These are phyloP conservation scores for Vanessa cardui DNA, from an alignment of 2,888 invertebrate species.

Conservation along the genomic window DNA sequence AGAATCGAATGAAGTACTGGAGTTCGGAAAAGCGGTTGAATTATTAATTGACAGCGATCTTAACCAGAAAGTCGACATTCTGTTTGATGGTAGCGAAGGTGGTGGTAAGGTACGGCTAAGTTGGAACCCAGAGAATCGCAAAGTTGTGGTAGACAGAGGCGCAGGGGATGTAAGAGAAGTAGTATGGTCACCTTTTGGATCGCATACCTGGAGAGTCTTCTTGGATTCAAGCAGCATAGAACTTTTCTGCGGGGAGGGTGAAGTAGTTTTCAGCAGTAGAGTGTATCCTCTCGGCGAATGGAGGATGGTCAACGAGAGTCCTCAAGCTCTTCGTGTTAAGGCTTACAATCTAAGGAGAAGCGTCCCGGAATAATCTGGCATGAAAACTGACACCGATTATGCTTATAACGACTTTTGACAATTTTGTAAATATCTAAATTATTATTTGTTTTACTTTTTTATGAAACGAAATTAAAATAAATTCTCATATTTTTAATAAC, in stretches of 20 bases:
- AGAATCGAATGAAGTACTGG: constrained; percentile 43
- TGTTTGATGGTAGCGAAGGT: constrained; percentile 59
- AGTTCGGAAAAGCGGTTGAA: constrained; percentile 64
- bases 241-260: constrained; percentile 75
- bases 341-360: constrained; percentile 62
- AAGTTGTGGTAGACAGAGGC: constrained; percentile 63
- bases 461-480: too few relatives aligned
- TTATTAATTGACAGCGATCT: constrained; percentile 58
- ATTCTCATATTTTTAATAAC: too few relatives aligned
- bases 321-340: constrained; percentile 55
- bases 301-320: constrained; percentile 62
- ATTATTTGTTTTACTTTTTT: too few relatives aligned
- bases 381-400: background rate
- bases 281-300: constrained; percentile 67
- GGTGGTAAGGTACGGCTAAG: constrained; percentile 55
- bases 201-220: constrained; percentile 63
- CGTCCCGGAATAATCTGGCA: constrained; percentile 51
- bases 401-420: too few relatives aligned
- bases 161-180: constrained; percentile 66
- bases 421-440: too few relatives aligned
- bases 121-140: constrained; percentile 60
- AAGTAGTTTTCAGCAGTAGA: constrained; percentile 73
- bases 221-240: constrained; percentile 73
- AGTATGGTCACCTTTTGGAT: constrained; percentile 62
- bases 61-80: constrained; percentile 53